Base-by-base conservation (phyloP, 2,113 vertebrate genomes). In the Nerophis ophidion region DNA sequence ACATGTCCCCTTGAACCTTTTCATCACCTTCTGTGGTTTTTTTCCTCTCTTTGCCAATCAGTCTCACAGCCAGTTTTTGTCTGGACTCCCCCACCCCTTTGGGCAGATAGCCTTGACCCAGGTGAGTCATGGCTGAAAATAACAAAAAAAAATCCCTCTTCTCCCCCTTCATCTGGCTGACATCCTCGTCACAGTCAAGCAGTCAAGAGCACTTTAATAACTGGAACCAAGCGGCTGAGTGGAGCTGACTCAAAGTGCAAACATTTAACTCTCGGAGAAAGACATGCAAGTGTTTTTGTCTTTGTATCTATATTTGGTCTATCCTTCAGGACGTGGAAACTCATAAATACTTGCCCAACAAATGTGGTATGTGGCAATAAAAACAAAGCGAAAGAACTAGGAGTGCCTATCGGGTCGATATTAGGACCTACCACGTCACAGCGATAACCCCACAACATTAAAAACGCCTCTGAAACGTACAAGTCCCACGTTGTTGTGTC, bases 71-170 rank as follows among this genome's bases (percentile, higher is more conserved):
- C 5, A 26, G 13, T 42, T 63, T 51, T 63, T 52, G 40, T 54
- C 1, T 10, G 10, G 0, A 45, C 17, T 60, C 38, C 45, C 12
- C 10, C 48, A 35, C 9, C 66, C 71, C 59, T 19, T n/a, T 11
- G 7, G 74, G 76, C 67, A 66, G 68, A 66, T 55, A 63, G 47
- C 61, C 75, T 17, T 53, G 50, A 51, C 69, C 70, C 71, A 82
- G 75, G 68, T 83, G 77, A 86, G 63, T 83, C 77, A 83, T 63
- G 63, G 54, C 65, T 51, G 38, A 62, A 66, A 19, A 58, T n/a
- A n/a, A n/a, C n/a, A n/a, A n/a, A 53, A 26, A 26, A 26, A 26
- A 26, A 53, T 60, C 40, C 77, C 66, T 69, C 57, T 26, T 26
- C 19, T 26, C 40, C 40, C 5, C 40, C 40, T 4, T 70, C 64